Evolutionary conservation across 2,797 vertebrate species (phyloP).

Genomic region (Diplodus puntazzo): DNA sequence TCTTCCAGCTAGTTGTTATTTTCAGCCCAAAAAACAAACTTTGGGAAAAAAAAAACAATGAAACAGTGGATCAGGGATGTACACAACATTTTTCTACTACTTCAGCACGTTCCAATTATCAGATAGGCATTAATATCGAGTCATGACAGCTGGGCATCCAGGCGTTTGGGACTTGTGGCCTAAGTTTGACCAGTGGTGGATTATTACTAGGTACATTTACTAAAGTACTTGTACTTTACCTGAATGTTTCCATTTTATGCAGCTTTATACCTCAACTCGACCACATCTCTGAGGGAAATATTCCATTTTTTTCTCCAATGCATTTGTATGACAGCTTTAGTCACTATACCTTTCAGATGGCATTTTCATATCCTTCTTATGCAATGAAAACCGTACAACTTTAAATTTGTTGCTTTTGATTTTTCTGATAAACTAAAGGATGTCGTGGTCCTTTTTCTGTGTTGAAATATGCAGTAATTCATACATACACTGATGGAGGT

Average conservation of each 20-base stretch:
- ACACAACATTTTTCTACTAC: neutral
- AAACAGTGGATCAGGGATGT: neutral
- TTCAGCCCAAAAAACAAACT: conserved; percentile 5
- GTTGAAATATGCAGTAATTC: too few relatives aligned
- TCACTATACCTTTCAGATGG: neutral
- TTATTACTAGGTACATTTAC: neutral
- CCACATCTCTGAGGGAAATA: too few relatives aligned
- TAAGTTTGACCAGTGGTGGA: neutral
- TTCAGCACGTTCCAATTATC: neutral
- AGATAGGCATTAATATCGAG: neutral
- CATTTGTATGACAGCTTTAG: neutral
- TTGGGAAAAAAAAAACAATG: conserved; percentile 4
- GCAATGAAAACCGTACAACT: neutral
- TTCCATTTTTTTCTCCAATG: too few relatives aligned
- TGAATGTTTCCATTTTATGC: too few relatives aligned
- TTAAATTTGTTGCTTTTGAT: neutral
- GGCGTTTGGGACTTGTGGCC: conserved; percentile 56
- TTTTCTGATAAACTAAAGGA: neutral
- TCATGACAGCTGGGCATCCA: conserved; percentile 44
- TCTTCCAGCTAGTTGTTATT: conserved; percentile 2
- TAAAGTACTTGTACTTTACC: neutral
- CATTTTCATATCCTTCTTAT: neutral
- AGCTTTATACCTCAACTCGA: too few relatives aligned
- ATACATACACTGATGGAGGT: too few relatives aligned
- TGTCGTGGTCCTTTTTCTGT: neutral